Evolutionary conservation across 2,797 vertebrate genomes (phyloP).

Genomic region (Acipenser transmontanus): DNA sequence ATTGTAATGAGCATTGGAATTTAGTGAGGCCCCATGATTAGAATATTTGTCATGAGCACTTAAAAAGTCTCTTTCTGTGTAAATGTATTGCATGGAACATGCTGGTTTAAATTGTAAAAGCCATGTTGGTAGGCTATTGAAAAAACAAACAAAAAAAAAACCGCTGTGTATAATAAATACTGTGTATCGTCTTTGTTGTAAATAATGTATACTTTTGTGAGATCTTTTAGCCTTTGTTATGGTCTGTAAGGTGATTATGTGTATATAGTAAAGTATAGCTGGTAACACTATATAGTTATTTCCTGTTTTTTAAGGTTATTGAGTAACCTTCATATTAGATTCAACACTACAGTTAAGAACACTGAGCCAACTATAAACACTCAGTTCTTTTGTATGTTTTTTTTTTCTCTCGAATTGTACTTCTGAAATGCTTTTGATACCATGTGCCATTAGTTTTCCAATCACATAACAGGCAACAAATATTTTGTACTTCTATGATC

Average conservation of each 20-base stretch:
- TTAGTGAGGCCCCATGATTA: constrained; percentile 34
- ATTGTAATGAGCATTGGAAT: constrained; percentile 47
- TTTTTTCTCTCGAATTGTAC: constrained; percentile 83
- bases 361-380: constrained; percentile 79
- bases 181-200: constrained; percentile 65
- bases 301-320: constrained; percentile 78
- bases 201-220: constrained; percentile 79
- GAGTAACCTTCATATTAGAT: constrained; percentile 75
- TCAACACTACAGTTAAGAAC: constrained; percentile 83
- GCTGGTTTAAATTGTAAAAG: constrained; percentile 28
- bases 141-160: not conserved
- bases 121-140: constrained; percentile 21
- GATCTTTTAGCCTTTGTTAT: constrained; percentile 65
- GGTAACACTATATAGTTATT: constrained; percentile 80
- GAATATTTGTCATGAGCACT: constrained; percentile 48
- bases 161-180: constrained; percentile 50
- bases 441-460: constrained; percentile 92
- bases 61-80: constrained; percentile 57
- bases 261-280: constrained; percentile 85
- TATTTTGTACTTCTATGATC: constrained; percentile 97
- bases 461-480: constrained; percentile 91
- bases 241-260: constrained; percentile 85
- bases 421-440: constrained; percentile 95
- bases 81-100: constrained; percentile 48
- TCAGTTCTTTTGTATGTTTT: constrained; percentile 74